Conservation (phyloP, 2,797 vertebrate species). For the Thalassophryne amazonica region DNA sequence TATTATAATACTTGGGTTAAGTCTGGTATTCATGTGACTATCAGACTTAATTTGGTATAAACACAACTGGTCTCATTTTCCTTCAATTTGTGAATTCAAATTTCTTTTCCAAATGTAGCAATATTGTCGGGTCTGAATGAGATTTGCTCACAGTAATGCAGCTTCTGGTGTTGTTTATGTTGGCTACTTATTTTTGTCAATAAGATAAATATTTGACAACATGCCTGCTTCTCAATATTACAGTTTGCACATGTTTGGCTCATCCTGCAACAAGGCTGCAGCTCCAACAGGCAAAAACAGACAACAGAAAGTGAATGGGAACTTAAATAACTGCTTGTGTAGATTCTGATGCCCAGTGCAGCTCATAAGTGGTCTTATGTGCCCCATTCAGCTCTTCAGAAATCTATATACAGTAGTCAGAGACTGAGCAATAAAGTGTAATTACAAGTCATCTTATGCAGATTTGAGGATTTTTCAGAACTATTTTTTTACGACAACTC, state of each 20-base stretch:
- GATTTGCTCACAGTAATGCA: neutral
- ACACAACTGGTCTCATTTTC: neutral
- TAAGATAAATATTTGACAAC: constrained; percentile 21
- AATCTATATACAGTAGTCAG: no score
- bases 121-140: neutral
- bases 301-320: constrained; percentile 3
- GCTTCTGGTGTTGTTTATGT: constrained; percentile 1
- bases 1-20: no score
- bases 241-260: constrained; percentile 3
- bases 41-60: no score
- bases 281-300: neutral
- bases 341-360: neutral
- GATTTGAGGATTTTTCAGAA: neutral
- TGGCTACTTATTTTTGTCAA: constrained; percentile 21
- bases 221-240: constrained; percentile 2
- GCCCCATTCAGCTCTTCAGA: no score
- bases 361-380: no score
- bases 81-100: neutral
- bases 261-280: constrained; percentile 4
- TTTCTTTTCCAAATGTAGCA: neutral
- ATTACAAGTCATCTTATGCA: no score
- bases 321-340: neutral
- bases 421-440: no score
- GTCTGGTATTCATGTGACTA: no score
- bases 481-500: neutral